Evolutionary conservation across 1,140 invertebrate genomes (phyloP), one percentile per base, ranked within the genome.

Genomic region (Penaeus indicus): DNA sequence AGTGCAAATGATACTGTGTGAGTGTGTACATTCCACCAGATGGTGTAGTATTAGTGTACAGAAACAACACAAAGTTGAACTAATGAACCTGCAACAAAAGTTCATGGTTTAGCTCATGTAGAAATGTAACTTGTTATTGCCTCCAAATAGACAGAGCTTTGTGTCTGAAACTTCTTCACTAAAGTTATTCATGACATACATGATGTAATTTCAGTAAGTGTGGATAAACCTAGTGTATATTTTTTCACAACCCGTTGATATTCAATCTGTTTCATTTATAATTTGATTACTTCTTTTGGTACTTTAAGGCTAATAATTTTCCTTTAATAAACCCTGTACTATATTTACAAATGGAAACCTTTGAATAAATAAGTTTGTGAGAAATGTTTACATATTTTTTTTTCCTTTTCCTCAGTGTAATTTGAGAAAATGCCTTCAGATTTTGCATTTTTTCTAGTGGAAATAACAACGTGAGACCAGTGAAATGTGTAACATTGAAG

Each of bases 11-110:
- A 27, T 85, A 85, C 38, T 85, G 83, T 79, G 88, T 77, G 88
- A 72, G 83, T 81, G 88, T 89, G 88, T 85, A 89, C 88, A 89
- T 89, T 89, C 88, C 88, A 85, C 88, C 88, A 67, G 63, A 67
- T 78, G 79, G 84, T 85, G 78, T 89, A 89, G 88, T 85, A 89
- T 89, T 89, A 89, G 88, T 89, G 88, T 89, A 89, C 84, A 89
- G 88, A 88, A 84, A 84, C 84, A 80, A 82, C 84, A 88, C 69
- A 84, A 87, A 87, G 85, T 79, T 87, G 69, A 72, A 87, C 85
- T 81, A 47, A 60, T 87, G 85, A 87, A 87, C 85, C 85, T 87
- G 85, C 85, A 69, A 80, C 85, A 87, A 21, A 87, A 54, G 85
- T 87, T 87, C 85, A 87, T 64, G 42, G 85, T 86, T 87, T 87